Evolutionary conservation across 2,113 vertebrate genomes (phyloP).

Genomic region (Centropus bengalensis): DNA sequence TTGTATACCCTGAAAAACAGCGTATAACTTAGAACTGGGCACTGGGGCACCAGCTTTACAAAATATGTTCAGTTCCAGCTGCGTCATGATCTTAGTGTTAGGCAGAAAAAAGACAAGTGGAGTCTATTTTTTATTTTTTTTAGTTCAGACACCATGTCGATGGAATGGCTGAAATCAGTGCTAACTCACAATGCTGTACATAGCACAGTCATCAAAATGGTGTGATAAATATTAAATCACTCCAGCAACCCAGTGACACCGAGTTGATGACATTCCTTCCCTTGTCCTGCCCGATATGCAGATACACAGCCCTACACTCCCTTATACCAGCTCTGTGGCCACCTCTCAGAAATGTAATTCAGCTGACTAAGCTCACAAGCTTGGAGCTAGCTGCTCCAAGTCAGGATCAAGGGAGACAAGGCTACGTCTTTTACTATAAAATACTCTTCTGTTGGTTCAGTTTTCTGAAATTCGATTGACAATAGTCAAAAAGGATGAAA

Average conservation of each 20-base stretch:
- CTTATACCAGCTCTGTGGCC: background rate
- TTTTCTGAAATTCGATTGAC: background rate
- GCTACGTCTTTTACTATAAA: background rate
- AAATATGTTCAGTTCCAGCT: background rate
- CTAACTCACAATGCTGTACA: background rate
- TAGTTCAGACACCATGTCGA: background rate
- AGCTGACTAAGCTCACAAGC: background rate
- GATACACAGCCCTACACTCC: background rate
- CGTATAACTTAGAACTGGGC: background rate
- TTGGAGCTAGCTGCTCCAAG: background rate
- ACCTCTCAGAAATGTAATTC: background rate
- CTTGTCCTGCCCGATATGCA: background rate
- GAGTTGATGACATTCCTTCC: background rate
- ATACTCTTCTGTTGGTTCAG: background rate
- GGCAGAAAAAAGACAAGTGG: constrained; percentile 5
- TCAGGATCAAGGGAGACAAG: background rate
- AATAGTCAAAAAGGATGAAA: background rate
- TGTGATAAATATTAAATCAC: background rate
- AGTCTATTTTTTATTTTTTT: background rate
- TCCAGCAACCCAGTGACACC: background rate
- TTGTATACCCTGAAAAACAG: background rate
- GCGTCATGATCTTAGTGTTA: background rate
- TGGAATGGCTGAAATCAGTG: background rate
- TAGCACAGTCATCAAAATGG: background rate
- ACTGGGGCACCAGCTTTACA: background rate